Evolutionary conservation across 2,113 vertebrate species (phyloP).

Genomic region (Phylloscopus trochiloides): DNA sequence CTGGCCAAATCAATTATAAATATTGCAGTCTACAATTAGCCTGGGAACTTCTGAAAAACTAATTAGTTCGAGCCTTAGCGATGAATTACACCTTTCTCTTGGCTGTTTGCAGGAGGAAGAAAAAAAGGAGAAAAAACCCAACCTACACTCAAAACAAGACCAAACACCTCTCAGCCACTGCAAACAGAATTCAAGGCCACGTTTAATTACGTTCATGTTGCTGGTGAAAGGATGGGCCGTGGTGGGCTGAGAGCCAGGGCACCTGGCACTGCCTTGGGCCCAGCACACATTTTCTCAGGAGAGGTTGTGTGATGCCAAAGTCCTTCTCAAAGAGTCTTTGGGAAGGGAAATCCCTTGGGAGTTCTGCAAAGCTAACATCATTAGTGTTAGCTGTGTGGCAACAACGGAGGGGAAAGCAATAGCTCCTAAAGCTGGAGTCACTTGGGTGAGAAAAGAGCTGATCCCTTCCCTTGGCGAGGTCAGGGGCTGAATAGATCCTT

Average conservation of each 20-base stretch:
- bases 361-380: background rate
- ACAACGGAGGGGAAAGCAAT: background rate
- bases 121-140: fast-evolving
- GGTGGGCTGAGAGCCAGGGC: background rate
- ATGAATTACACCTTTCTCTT: conserved; percentile 61
- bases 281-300: background rate
- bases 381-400: background rate
- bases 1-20: conserved; percentile 63
- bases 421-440: background rate
- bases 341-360: background rate
- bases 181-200: background rate
- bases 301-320: background rate
- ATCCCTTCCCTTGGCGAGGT: background rate
- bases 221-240: background rate
- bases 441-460: background rate
- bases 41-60: conserved; percentile 57
- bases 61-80: conserved; percentile 8
- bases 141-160: background rate
- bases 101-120: background rate
- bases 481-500: background rate
- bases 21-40: conserved; percentile 59
- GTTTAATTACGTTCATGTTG: background rate
- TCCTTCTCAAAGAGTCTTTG: background rate
- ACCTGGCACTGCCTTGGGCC: background rate
- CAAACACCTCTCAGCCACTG: background rate